Percentiles rank a stretch among this genome's conserved stretches.
These are phyloP conservation scores for Lutjanus argentimaculatus DNA, from an alignment of 2,797 vertebrate species.

Conservation along the genomic window DNA sequence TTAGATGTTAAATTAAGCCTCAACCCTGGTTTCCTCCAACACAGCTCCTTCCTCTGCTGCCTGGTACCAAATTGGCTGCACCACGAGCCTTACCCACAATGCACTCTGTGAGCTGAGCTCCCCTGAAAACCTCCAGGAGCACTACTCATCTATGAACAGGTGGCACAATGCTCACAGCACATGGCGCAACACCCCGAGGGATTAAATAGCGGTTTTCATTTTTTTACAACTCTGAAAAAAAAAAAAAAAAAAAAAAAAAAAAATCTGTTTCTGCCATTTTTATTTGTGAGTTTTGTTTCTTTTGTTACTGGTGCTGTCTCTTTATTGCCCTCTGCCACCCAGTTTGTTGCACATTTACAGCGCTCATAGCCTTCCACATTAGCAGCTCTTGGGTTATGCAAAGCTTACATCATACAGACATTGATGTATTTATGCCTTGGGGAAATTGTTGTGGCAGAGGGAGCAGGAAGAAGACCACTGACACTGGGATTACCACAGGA, in stretches of 20 bases:
- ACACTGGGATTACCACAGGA: constrained; percentile 65
- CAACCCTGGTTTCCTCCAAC: constrained; percentile 55
- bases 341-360: constrained; percentile 18
- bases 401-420: constrained; percentile 63
- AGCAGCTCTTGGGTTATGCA: constrained; percentile 48
- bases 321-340: background rate
- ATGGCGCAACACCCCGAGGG: constrained; percentile 16
- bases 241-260: background rate
- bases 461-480: constrained; percentile 61
- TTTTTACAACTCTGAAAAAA: constrained; percentile 5
- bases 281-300: constrained; percentile 24
- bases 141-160: constrained; percentile 48
- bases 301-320: background rate
- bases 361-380: constrained; percentile 11
- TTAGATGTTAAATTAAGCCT: constrained; percentile 72
- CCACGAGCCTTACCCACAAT: constrained; percentile 32
- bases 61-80: constrained; percentile 10
- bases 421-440: constrained; percentile 50
- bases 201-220: constrained; percentile 2
- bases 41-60: constrained; percentile 40
- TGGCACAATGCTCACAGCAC: constrained; percentile 47
- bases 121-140: constrained; percentile 26
- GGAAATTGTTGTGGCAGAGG: constrained; percentile 54
- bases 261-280: constrained; percentile 4
- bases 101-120: constrained; percentile 13